phyloP scores from a whole-genome alignment of 2,797 vertebrate species.

The Ctenochaetus hawaiiensis region DNA sequence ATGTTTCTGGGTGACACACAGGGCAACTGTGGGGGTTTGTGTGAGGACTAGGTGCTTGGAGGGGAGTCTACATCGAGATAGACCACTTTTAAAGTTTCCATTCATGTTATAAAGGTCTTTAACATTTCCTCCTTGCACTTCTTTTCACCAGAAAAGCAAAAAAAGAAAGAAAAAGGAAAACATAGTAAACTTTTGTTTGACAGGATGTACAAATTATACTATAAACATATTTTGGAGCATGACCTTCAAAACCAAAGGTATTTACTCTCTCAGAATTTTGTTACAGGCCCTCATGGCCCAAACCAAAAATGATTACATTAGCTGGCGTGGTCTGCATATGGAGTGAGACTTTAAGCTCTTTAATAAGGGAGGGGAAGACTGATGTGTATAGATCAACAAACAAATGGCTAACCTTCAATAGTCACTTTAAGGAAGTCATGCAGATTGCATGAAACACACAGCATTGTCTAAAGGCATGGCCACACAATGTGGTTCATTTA shows the following conservation, averaged over 20 bases:
- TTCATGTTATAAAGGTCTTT: conserved; percentile 31
- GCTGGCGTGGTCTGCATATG: background rate
- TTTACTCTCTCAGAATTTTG: conserved; percentile 16
- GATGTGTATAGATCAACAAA: conserved; percentile 23
- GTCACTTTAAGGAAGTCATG: background rate
- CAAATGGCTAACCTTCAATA: conserved; percentile 26
- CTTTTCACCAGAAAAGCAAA: conserved; percentile 26
- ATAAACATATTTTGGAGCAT: conserved; percentile 36
- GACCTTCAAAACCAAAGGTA: conserved; percentile 43
- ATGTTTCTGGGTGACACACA: conserved; percentile 57
- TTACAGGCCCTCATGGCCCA: conserved; percentile 19
- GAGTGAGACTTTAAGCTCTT: background rate
- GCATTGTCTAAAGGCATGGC: conserved; percentile 20
- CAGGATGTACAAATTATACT: conserved; percentile 15
- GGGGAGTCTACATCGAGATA: conserved; percentile 14
- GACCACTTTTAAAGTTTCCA: conserved; percentile 33
- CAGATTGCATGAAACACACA: conserved; percentile 31
- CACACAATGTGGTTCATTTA: conserved; percentile 17
- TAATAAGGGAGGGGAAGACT: background rate
- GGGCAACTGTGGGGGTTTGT: conserved; percentile 29
- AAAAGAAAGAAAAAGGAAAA: conserved; percentile 7
- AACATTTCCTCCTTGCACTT: conserved; percentile 23
- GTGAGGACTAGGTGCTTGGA: conserved; percentile 30
- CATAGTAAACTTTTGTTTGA: conserved; percentile 29
- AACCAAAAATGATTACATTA: conserved; percentile 9